Base-by-base conservation (phyloP, 2,797 vertebrate species). In the Prunella strophiata region DNA sequence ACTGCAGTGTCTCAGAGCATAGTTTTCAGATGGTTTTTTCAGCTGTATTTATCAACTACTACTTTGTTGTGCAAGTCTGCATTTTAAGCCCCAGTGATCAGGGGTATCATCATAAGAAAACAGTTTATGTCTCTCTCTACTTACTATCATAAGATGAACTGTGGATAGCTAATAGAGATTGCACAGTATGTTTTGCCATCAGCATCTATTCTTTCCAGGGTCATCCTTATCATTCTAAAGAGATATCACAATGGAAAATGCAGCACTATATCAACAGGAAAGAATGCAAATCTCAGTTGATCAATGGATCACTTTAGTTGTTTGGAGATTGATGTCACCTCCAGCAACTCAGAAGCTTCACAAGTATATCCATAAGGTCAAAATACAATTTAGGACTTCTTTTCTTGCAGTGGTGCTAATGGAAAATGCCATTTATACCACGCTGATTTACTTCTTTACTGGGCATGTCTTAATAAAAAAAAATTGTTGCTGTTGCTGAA, bases 111-210 rank as follows among this genome's bases (percentile, higher is more conserved):
- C 52, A 40, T 79, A 70, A 38, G 23, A 93, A 96, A 95, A 51
- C 21, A 74, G 30, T 91, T 93, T 85, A 85, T 93, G 65, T 29
- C 12, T 80, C n/a, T 34, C 25, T 61, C 71, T 68, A 20, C 62
- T 95, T 85, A 43, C 43, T 70, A 27, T 91, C 42, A 14, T 43
- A 63, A 95, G 89, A 94, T 93, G 91, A 95, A 91, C 36, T 76
- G 67, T 82, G 38, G 73, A 71, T 93, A 65, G 54, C 76, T 93
- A 93, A 79, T 47, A 91, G 45, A 92, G n/a, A 89, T 93, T 88
- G 72, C 34, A 81, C 13, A 88, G 16, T 78, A 25, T 87, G 90
- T 94, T 95, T 59, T 57, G 58, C 52, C 57, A 57, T 94, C 73
- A 85, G 7, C 59, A 55, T 93, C 96, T 91, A 43, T 67, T 38